Evolutionary conservation across 2,888 invertebrate genomes (phyloP).

Genomic region (Ypsolopha scabrella): DNA sequence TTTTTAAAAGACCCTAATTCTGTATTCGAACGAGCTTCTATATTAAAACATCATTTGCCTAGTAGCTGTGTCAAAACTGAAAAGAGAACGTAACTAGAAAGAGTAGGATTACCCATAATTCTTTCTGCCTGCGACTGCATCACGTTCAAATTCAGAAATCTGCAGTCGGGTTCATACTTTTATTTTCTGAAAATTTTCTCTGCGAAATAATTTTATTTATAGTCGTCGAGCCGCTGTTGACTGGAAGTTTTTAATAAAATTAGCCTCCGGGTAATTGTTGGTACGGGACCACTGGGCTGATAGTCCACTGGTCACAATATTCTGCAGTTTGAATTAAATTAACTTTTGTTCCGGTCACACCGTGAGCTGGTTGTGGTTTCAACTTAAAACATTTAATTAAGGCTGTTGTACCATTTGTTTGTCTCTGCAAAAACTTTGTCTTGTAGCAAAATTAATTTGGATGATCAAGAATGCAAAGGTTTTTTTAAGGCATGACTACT

Average conservation of each 20-base stretch:
- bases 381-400: not conserved
- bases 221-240: conserved; percentile 34
- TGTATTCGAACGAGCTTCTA: too few species aligned
- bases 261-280: conserved; percentile 50
- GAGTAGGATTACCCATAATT: not conserved
- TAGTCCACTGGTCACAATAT: not conserved
- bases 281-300: conserved; percentile 11
- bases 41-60: too few species aligned
- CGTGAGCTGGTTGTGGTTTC: not conserved
- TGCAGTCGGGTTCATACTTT: conserved; percentile 12
- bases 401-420: too few species aligned
- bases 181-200: conserved; percentile 15
- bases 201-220: conserved; percentile 57
- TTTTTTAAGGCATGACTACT: too few species aligned
- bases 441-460: too few species aligned
- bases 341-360: conserved; percentile 2
- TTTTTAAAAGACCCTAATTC: too few species aligned
- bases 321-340: conserved; percentile 3
- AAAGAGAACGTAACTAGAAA: not conserved
- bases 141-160: not conserved
- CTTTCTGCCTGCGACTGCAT: not conserved
- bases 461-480: too few species aligned
- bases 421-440: too few species aligned
- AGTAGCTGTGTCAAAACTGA: too few species aligned
- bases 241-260: conserved; percentile 55